Evolutionary conservation across 2,888 invertebrate species (phyloP).

Genomic region (Diarsia brunnea): DNA sequence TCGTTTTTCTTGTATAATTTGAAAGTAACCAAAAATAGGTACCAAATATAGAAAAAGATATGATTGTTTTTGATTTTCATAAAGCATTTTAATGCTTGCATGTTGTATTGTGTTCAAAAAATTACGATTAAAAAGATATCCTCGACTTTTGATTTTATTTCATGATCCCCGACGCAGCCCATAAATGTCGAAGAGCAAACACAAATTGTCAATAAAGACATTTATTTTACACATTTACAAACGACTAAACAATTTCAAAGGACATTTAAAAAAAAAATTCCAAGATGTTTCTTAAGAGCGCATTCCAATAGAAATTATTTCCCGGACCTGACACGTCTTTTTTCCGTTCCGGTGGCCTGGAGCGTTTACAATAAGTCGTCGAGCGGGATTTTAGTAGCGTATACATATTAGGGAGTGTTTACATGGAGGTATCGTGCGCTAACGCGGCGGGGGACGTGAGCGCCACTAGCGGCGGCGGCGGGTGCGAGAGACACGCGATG

Average conservation of each 20-base stretch:
- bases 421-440: conserved; percentile 38
- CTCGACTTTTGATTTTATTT: conserved; percentile 70
- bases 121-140: conserved; percentile 89
- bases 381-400: too few species aligned
- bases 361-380: too few species aligned
- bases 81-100: conserved; percentile 91
- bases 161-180: conserved; percentile 42
- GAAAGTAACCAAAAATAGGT: conserved; percentile 90
- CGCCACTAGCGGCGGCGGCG: conserved; percentile 64
- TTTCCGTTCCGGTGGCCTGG: background rate
- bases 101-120: conserved; percentile 91
- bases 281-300: conserved; percentile 23
- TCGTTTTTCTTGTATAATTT: conserved; percentile 89
- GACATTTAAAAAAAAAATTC: conserved; percentile 27
- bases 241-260: conserved; percentile 46
- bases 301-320: conserved; percentile 14
- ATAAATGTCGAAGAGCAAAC: conserved; percentile 27
- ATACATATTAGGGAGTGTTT: background rate
- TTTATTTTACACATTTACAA: conserved; percentile 55
- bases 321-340: background rate
- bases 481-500: conserved; percentile 74
- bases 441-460: conserved; percentile 59
- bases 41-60: conserved; percentile 90
- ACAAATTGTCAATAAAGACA: conserved; percentile 48
- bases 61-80: conserved; percentile 89